Base-by-base conservation (phyloP, 30 jellyfish, hydroid and myxozoan species). In the Aurelia aurita region DNA sequence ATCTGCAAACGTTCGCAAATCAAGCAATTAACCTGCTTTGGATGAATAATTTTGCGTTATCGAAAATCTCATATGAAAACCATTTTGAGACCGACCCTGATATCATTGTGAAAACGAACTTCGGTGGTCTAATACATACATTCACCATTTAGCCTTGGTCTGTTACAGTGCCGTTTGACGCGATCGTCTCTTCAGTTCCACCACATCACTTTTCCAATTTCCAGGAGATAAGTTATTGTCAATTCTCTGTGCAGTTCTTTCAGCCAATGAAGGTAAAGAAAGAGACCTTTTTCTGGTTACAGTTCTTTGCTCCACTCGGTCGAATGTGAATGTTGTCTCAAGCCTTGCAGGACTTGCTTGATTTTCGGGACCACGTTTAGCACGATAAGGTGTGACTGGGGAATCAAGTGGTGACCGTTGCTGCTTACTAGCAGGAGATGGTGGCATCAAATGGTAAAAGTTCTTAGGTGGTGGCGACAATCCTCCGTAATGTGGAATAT, bases 381-480 rank as follows among this genome's bases (percentile, higher is more conserved):
- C 15, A 6, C 75, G 65, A 29, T 11, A 64, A 4, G 83, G 29
- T 20, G 47, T 19, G 58, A 79, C 62, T 20, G 83, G 75, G 20
- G 65, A 64, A 5, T 58, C 87, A 46, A 57, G 23, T 2, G 65
- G 10, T 15, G 70, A 46, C 68, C 72, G 31, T 19, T 20, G 76
- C 15, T 18, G 19, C 75, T 51, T 47, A 9, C 39, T 68, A 22
- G 75, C 47, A n/a, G 87, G 81, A 23, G 95, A 53, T 21, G 79
- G 53, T n/a, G 98, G 98, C 8, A 91, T 95, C 58, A 91, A 35
- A 58, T 86, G 96, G 55, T 91, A 91, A 66, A 91, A 91, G 66
- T 85, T 69, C 80, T 86, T 89, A 3, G 98, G 96, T 1, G 98
- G 96, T 0, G 98, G 98, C 9, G 88, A 71, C 21, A 84, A 72